These are phyloP conservation scores for Coregonus suidteri DNA, from an alignment of 2,797 vertebrate species.

Conservation along the genomic window DNA sequence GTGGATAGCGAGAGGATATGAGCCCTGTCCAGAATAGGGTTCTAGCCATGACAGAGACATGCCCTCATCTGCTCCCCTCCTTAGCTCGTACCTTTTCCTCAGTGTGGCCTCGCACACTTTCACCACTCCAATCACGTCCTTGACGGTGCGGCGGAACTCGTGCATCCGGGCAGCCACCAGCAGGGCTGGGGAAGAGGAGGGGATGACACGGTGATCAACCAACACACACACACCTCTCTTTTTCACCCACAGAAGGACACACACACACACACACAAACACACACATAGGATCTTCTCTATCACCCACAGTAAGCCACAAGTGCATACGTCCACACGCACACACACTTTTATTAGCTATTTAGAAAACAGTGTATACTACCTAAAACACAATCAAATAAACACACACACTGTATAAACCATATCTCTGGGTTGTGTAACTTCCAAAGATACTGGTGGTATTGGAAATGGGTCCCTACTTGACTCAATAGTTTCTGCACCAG, in stretches of 20 bases:
- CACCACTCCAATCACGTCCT: constrained; percentile 95
- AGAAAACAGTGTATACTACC: no score
- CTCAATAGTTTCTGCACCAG: no score
- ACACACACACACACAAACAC: not conserved
- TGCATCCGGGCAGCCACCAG: constrained; percentile 97
- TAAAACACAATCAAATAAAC: no score
- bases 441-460: no score
- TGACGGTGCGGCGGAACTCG: constrained; percentile 93
- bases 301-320: not conserved
- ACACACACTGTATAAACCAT: no score
- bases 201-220: not conserved
- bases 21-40: not conserved
- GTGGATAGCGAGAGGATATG: not conserved
- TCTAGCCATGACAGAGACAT: not conserved
- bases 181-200: constrained; percentile 76
- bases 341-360: not conserved
- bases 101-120: constrained; percentile 97
- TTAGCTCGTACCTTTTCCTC: constrained; percentile 86
- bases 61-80: not conserved
- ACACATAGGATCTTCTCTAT: not conserved
- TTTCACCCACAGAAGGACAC: not conserved
- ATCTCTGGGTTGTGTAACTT: no score
- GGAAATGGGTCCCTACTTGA: no score
- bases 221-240: not conserved
- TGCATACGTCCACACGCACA: not conserved